Percentiles rank a stretch among this genome's conserved stretches.
phyloP scores from a whole-genome alignment of 1,140 invertebrate species.

The Drosophila lacertosa region DNA sequence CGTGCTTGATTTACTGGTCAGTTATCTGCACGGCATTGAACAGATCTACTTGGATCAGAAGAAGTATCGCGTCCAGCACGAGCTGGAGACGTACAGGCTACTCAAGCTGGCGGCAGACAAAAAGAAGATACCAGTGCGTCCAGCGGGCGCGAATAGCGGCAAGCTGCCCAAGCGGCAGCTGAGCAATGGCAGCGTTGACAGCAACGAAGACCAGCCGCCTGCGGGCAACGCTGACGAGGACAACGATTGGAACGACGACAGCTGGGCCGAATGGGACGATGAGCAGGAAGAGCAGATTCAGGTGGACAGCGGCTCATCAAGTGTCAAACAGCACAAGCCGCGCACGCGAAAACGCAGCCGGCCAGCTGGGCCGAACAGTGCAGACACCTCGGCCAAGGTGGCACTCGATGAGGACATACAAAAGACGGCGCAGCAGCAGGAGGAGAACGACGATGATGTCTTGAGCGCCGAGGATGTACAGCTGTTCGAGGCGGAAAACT shows the following conservation, averaged over 20 bases:
- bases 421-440: conserved; percentile 61
- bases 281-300: conserved; percentile 45
- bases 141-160: conserved; percentile 48
- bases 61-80: conserved; percentile 92
- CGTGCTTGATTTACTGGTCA: conserved; percentile 90
- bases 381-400: conserved; percentile 68
- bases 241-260: conserved; percentile 67
- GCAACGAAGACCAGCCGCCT: background rate
- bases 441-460: conserved; percentile 85
- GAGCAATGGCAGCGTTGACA: conserved; percentile 19
- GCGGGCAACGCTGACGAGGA: conserved; percentile 18
- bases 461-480: conserved; percentile 94
- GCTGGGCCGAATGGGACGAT: conserved; percentile 62
- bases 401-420: conserved; percentile 76
- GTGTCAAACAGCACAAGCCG: conserved; percentile 33
- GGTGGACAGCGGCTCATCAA: background rate
- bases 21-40: conserved; percentile 93
- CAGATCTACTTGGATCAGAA: conserved; percentile 95
- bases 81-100: conserved; percentile 92
- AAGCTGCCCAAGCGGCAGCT: conserved; percentile 41
- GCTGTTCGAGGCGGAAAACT: conserved; percentile 94
- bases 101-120: conserved; percentile 87
- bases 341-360: conserved; percentile 54
- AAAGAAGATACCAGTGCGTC: conserved; percentile 79
- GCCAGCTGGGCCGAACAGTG: conserved; percentile 20